A percentile compares a stretch with the other conserved stretches of the same genome.
Evolutionary conservation across 2,113 vertebrate species (phyloP).

Genomic region (Setophaga kirtlandii): DNA sequence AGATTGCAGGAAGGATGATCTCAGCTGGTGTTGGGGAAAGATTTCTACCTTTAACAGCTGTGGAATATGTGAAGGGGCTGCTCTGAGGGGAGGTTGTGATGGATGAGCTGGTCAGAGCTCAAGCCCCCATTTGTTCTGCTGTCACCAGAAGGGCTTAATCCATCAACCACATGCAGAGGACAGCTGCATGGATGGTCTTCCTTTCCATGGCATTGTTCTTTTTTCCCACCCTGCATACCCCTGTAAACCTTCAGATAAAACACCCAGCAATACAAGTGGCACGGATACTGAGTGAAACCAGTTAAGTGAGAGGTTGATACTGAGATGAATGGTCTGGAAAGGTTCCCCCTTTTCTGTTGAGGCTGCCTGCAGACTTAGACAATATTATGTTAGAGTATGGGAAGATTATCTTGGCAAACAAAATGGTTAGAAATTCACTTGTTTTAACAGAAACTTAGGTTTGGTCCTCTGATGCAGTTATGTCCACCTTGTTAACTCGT

Average conservation of each 20-base stretch:
- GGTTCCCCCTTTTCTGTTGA: not conserved
- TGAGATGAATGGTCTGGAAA: not conserved
- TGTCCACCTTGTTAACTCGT: not conserved
- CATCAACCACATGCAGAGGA: not conserved
- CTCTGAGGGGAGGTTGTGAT: rapidly evolving
- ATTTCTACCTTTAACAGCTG: not conserved
- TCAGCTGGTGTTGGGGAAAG: not conserved
- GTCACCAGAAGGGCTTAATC: not conserved
- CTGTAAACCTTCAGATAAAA: not conserved
- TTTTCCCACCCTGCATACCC: not conserved
- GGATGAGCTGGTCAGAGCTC: not conserved
- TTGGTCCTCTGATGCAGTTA: not conserved
- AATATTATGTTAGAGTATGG: not conserved
- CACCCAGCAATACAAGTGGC: not conserved
- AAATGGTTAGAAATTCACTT: not conserved
- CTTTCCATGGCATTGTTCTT: not conserved
- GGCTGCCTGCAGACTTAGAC: not conserved
- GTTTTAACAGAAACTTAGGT: not conserved
- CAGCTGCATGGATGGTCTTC: not conserved
- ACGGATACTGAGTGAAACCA: not conserved
- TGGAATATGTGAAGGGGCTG: not conserved
- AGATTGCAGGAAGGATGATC: not conserved
- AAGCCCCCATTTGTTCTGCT: not conserved
- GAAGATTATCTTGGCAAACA: not conserved
- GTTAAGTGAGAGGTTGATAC: not conserved